Evolutionary conservation across 2,113 vertebrate genomes (phyloP), one percentile per base, ranked within the genome.

Genomic region (Macquaria australasica): DNA sequence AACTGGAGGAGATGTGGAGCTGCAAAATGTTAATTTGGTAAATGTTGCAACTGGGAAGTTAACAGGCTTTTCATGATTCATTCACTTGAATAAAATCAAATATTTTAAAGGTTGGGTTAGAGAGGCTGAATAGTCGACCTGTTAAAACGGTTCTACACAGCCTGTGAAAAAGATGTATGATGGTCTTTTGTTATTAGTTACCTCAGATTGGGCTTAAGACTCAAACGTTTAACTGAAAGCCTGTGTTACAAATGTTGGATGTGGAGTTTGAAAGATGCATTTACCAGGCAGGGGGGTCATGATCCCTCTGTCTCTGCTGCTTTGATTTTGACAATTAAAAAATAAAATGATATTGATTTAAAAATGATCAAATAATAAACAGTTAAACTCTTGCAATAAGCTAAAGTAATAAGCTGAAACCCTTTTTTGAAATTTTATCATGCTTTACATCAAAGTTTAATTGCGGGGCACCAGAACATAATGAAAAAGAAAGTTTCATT

Each of bases 1-100:
- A 63, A 31, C 34, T 43, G 73, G 43, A 69, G 43, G 63, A 75
- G 53, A 51, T 28, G 63, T 37, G 41, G 20, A 81, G 50, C 37
- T 55, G 7, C 16, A 14, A 48, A 37, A 79, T 14, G 16, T 16
- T 31, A 1, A 31, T 60, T 59, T 68, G 39, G 21, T 68, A 23
- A 56, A 56, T 31, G 18, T 21, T 66, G 23, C 31, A 7, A 53
- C 20, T 77, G n/a, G 8, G 18, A 56, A 41, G 45, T 25, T 41
- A 58, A 11, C 21, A 41, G 11, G n/a, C 37, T 25, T 20, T 8
- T 28, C 23, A 1, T 4, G 62, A 37, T 39, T 72, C 1, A 74
- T 20, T 45, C 5, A n/a, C 55, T n/a, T 41, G 34, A 48, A 16
- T 58, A 3, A 58, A 59, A 59, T 16, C 4, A 28, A 28, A 28